These are phyloP conservation scores for Dicrostonyx torquatus DNA, from an alignment of 2,797 vertebrate genomes.

Conservation along the genomic window DNA sequence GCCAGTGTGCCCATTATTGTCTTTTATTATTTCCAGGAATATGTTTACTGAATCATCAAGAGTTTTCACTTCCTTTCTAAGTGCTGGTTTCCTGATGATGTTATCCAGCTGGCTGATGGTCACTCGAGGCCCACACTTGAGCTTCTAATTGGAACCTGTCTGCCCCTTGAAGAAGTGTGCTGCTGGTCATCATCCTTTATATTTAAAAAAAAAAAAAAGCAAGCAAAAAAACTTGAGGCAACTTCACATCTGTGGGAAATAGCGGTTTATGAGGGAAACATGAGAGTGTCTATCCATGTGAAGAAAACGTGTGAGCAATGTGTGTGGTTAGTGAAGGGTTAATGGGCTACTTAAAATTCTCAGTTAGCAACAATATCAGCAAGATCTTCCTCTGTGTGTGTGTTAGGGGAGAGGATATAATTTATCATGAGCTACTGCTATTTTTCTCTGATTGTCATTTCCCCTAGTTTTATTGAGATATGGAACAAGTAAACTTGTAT, in stretches of 20 bases:
- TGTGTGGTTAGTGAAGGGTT: neutral
- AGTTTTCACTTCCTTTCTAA: neutral
- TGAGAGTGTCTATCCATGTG: neutral
- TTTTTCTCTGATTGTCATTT: neutral
- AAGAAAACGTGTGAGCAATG: neutral
- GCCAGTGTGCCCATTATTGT: neutral
- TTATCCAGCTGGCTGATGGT: neutral
- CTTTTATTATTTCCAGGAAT: slow-evolving; percentile 15
- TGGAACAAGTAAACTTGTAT: neutral
- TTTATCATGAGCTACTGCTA: neutral
- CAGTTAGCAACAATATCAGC: neutral
- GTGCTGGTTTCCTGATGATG: neutral
- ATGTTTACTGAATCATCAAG: slow-evolving; percentile 9
- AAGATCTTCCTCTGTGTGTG: neutral
- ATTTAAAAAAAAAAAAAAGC: neutral
- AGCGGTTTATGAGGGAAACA: neutral
- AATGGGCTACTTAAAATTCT: neutral
- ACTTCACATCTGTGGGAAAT: slow-evolving; percentile 13
- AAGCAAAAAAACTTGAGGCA: neutral
- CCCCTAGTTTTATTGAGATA: neutral
- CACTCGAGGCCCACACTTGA: neutral
- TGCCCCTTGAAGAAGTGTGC: neutral
- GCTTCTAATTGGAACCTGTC: neutral
- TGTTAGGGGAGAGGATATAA: neutral
- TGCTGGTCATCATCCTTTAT: neutral